These are phyloP conservation scores for Synodontis membranacea DNA, from an alignment of 2,113 vertebrate genomes.

Conservation along the genomic window DNA sequence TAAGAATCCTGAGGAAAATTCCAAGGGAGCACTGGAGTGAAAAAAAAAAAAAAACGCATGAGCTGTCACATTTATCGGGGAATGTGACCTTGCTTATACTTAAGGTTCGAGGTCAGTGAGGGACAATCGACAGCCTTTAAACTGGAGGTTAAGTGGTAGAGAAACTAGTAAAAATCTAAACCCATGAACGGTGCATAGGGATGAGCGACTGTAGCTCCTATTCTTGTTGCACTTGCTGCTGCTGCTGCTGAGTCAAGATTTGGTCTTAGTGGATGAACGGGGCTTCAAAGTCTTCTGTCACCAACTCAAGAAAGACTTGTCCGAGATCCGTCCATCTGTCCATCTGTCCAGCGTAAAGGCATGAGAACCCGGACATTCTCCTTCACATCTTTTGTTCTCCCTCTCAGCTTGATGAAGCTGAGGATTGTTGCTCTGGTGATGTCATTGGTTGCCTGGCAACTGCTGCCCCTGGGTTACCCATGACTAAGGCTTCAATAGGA, in stretches of 20 bases:
- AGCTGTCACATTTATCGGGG: not conserved
- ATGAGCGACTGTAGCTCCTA: not conserved
- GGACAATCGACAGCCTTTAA: not conserved
- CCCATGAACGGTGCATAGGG: no score
- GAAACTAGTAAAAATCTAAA: not conserved
- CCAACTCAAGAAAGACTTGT: not conserved
- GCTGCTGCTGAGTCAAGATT: not conserved
- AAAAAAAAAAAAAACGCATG: not conserved
- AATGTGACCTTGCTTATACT: not conserved
- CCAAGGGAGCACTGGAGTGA: not conserved
- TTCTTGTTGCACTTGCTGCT: not conserved
- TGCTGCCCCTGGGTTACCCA: slow-evolving; percentile 35
- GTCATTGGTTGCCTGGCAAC: slow-evolving; percentile 54
- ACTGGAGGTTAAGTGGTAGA: not conserved
- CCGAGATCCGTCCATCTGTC: not conserved
- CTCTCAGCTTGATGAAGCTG: slow-evolving; percentile 39
- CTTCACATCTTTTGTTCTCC: not conserved
- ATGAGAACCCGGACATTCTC: not conserved
- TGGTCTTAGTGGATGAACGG: not conserved
- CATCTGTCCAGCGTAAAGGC: not conserved
- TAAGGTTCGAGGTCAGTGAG: not conserved
- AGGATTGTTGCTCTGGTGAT: slow-evolving; percentile 47
- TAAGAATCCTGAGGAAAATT: not conserved
- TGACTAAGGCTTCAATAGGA: slow-evolving; percentile 41
- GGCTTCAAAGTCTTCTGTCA: not conserved